A percentile compares a stretch with the other conserved stretches of the same genome.
Evolutionary conservation across 2,113 vertebrate genomes (phyloP).

Genomic region (Thomomys bottae): DNA sequence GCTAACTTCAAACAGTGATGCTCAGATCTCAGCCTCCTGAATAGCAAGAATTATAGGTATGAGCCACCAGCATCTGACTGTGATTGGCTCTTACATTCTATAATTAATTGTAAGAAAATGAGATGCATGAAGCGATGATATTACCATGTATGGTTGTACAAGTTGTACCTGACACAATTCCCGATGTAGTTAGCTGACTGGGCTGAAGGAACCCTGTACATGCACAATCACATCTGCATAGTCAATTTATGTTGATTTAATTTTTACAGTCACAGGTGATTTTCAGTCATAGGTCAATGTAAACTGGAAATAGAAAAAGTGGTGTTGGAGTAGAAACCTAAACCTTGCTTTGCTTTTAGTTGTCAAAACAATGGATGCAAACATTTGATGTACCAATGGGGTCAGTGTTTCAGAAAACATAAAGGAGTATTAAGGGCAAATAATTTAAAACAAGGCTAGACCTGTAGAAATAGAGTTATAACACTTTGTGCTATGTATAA

Average conservation of each 20-base stretch:
- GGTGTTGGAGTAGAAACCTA: neutral
- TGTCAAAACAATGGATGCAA: slow-evolving; percentile 30
- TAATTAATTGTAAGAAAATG: neutral
- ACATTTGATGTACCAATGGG: neutral
- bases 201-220: neutral
- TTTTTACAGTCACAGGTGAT: neutral
- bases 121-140: neutral
- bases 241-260: neutral
- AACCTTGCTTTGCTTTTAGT: slow-evolving; percentile 28
- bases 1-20: no score
- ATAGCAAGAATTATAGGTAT: no score
- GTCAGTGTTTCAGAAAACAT: slow-evolving; percentile 18
- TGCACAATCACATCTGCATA: neutral
- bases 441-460: neutral
- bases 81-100: neutral
- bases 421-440: slow-evolving; percentile 30
- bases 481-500: neutral
- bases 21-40: no score
- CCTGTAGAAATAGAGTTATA: neutral
- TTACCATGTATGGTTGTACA: neutral
- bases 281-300: slow-evolving; percentile 25
- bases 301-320: slow-evolving; percentile 9
- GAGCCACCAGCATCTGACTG: no score
- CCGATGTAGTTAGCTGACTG: neutral
- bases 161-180: neutral